Base-by-base conservation (phyloP, 1,140 invertebrate species). In the Lordiphosa mommai region DNA sequence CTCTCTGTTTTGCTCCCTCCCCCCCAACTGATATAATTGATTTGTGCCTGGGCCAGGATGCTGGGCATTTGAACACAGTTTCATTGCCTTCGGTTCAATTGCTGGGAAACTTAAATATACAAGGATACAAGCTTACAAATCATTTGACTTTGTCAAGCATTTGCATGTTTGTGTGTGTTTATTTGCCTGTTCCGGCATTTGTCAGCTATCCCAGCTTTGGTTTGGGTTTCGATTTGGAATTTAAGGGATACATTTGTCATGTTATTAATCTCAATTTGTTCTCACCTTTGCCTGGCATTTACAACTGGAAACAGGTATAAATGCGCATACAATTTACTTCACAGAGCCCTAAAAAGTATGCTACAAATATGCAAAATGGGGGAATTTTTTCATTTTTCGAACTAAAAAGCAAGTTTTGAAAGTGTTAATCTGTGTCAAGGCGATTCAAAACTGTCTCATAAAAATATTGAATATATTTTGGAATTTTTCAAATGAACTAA, bases 181-280 rank as follows among this genome's bases (percentile, higher is more conserved):
- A n/a, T 41, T 14, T 44, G 13, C 23, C 13, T 46, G 13, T 55
- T 63, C 47, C 37, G 61, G 73, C 61, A 77, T 77, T 77, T 77
- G 72, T 77, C 72, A 77, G 68, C 68, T 77, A 72, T 66, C 70
- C 70, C 65, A 65, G 72, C 70, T 72, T 56, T 38, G 46, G 41
- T 20, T 29, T 23, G 50, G 37, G 48, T 49, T 47, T 64, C 23
- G 23, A 27, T 27, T 27, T 27, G 23, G 23, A 6, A 27, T 27
- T 27, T 27, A 7, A 27, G 23, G 23, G 23, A 27, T 7, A 27
- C 23, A 27, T 27, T 27, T 27, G 58, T 73, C 80, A 63, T 61
- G 73, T 80, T 71, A 79, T 79, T 79, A 80, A 79, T 79, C 73
- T 79, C 64, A 79, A 79, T 79, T 79, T 77, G 68, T 55, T 32